Conservation (phyloP, 2,113 vertebrate genomes). For the Bucco capensis region DNA sequence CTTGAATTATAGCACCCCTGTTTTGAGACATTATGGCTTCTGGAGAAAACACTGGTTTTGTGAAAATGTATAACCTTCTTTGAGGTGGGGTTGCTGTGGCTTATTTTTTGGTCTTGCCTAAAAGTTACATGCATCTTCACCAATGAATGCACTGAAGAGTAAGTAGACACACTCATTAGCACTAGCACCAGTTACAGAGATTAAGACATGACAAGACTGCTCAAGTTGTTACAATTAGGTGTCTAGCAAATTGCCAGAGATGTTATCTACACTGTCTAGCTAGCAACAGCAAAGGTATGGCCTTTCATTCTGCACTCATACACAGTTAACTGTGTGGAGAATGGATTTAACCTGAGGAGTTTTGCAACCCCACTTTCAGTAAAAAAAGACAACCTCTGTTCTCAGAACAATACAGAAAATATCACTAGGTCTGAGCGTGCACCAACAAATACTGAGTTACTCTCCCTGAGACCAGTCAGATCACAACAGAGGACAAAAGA, state of each 20-base stretch:
- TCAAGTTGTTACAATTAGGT: background rate
- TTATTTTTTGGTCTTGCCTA: too few species aligned
- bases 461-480: background rate
- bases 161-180: accelerated
- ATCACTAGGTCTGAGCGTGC: background rate
- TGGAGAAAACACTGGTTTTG: background rate
- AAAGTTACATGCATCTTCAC: background rate
- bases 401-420: background rate
- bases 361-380: background rate
- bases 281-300: background rate
- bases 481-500: background rate
- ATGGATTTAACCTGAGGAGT: background rate
- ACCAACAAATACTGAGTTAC: background rate
- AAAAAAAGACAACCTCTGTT: background rate
- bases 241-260: background rate
- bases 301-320: background rate
- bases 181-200: background rate
- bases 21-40: background rate
- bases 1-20: background rate
- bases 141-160: background rate
- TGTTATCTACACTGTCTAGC: background rate
- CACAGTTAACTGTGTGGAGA: background rate
- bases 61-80: background rate
- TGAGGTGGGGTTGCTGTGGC: background rate
- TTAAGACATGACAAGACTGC: background rate